Conservation (phyloP, 2,797 vertebrate genomes). For the Catamblyrhynchus diadema region DNA sequence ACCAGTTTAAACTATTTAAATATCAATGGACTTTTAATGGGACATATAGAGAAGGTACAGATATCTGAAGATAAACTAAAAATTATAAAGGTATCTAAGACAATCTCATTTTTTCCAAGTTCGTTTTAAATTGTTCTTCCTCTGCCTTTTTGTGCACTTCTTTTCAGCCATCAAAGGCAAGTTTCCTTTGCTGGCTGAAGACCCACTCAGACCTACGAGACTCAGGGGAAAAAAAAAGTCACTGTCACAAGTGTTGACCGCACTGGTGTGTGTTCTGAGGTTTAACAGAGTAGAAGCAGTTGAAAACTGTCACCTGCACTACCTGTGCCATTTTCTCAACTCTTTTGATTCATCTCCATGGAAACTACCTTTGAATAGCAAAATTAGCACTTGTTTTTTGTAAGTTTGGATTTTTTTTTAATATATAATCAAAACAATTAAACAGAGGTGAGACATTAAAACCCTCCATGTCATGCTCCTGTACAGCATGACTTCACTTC, state of each 20-base stretch:
- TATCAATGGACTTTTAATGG: not conserved
- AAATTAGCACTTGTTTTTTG: not conserved
- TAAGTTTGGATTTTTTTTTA: not conserved
- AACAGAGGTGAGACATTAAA: not conserved
- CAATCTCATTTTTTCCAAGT: not conserved
- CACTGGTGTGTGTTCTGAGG: not conserved
- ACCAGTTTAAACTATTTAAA: not conserved
- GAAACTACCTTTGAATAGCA: conserved; percentile 2
- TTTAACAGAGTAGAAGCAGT: not conserved
- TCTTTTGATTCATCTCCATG: conserved; percentile 15
- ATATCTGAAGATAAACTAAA: not conserved
- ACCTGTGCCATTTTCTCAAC: not conserved
- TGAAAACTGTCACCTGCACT: not conserved
- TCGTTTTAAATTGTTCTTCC: not conserved
- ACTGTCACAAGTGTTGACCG: not conserved
- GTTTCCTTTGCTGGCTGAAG: not conserved
- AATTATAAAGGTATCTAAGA: not conserved
- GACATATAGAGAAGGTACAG: not conserved
- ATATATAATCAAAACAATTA: not conserved
- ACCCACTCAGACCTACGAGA: not conserved
- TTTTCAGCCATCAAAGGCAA: not conserved
- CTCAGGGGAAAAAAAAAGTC: not conserved
- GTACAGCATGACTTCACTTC: not conserved
- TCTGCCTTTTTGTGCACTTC: not conserved
- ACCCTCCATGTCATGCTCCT: not conserved